These are phyloP conservation scores for Petrocephalus microphthalmus DNA, from an alignment of 2,113 vertebrate species.

Conservation along the genomic window DNA sequence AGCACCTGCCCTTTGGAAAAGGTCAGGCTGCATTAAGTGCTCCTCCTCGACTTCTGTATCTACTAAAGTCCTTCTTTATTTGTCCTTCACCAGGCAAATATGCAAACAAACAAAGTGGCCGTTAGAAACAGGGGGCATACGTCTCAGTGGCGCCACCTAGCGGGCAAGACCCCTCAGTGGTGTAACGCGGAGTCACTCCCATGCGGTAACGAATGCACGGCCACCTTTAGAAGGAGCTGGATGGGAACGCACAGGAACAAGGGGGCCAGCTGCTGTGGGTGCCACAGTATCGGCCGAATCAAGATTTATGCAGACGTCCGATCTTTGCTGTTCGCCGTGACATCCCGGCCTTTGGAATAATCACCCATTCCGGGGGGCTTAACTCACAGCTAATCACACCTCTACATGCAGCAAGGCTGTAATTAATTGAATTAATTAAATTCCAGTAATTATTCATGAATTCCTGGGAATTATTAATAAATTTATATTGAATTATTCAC, in stretches of 20 bases:
- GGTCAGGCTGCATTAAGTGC: constrained; percentile 32
- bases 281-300: background rate
- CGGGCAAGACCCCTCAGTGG: constrained; percentile 9
- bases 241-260: no score
- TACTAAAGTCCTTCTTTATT: constrained; percentile 22
- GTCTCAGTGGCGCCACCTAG: background rate
- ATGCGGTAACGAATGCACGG: background rate
- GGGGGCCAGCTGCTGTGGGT: background rate
- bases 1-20: constrained; percentile 31
- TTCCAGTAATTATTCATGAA: background rate
- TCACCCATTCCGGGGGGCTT: background rate
- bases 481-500: background rate
- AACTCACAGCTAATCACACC: background rate
- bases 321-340: background rate
- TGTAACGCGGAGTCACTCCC: no score
- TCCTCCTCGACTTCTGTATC: constrained; percentile 22
- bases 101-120: constrained; percentile 25
- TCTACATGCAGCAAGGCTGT: background rate
- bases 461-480: background rate
- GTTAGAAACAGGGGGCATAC: constrained; percentile 13
- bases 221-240: background rate
- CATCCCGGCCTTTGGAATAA: background rate
- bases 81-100: background rate
- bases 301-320: background rate
- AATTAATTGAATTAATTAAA: constrained; percentile 8